Evolutionary conservation across 1,140 invertebrate genomes (phyloP).

Genomic region (Eulimnadia texana): DNA sequence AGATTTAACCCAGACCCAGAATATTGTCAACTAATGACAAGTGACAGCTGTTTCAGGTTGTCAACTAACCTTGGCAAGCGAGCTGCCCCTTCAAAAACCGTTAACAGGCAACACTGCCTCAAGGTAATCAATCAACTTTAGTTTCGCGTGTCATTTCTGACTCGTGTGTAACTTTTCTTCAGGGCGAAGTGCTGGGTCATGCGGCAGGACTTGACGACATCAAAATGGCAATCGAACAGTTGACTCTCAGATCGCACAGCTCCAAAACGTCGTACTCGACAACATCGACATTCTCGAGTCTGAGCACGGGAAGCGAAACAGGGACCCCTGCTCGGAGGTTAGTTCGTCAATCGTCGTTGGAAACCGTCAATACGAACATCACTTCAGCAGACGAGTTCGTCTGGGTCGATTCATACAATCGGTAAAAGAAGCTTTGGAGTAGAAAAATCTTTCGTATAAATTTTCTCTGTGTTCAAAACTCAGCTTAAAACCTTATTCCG

Average conservation of each 20-base stretch:
- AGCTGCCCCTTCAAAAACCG: too few species aligned
- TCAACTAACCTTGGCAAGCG: too few species aligned
- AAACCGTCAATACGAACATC: conserved; percentile 79
- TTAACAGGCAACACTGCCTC: too few species aligned
- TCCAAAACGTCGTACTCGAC: conserved; percentile 41
- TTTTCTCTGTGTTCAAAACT: not conserved
- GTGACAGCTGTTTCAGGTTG: too few species aligned
- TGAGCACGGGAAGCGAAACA: conserved; percentile 60
- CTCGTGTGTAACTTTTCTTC: not conserved
- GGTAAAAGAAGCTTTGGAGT: conserved; percentile 35
- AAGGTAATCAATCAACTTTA: not conserved
- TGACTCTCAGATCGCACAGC: conserved; percentile 68
- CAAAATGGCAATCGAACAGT: conserved; percentile 69
- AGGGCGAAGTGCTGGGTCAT: conserved; percentile 33
- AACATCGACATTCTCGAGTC: conserved; percentile 61
- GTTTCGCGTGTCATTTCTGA: not conserved
- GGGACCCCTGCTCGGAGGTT: conserved; percentile 33
- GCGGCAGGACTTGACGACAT: conserved; percentile 70
- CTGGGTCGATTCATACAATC: conserved; percentile 81
- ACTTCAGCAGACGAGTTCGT: conserved; percentile 86
- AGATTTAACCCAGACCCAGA: not conserved
- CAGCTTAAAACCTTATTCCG: not conserved
- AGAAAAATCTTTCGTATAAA: too few species aligned
- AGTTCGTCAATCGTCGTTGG: conserved; percentile 67
- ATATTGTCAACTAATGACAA: not conserved